Base-by-base conservation (phyloP, 2,113 vertebrate species). In the Sorex fumeus region DNA sequence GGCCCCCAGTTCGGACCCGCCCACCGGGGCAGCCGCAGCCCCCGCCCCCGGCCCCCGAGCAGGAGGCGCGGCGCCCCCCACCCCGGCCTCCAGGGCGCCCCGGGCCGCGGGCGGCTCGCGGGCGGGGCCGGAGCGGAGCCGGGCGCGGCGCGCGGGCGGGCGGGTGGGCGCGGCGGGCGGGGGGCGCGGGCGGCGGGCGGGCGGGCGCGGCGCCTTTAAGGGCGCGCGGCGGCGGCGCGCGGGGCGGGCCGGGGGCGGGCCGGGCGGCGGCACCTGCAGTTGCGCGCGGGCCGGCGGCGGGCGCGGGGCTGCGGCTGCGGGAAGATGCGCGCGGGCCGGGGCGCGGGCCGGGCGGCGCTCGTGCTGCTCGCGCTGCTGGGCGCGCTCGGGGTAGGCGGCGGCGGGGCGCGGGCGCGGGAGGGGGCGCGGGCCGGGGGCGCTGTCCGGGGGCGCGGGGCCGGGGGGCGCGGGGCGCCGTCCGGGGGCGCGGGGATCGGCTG, bases 261-360 rank as follows among this genome's bases (percentile, higher is more conserved):
- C 30, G 95, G 53, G 95, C 96, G 90, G 94, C 95, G 97, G 96
- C 97, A 98, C 97, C 97, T 97, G 97, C 97, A 95, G 96, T 84
- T 95, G 96, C 96, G 91, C 95, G 96, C 95, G 91, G 78, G 86
- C 27, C 94, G 91, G 92, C 95, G 78, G 90, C 95, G 77, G 91
- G 88, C 70, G 40, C 87, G 84, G 89, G 89, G 88, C 94, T 62
- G 84, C 94, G 47, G 57, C 57, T 60, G 57, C 57, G 97, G 89
- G 94, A 97, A 85, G 40, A 97, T 97, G 97, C 88, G 92, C 60
- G 36, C 77, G 84, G 95, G 95, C 90, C 86, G 50, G 12, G 60
- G 92, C 57, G 57, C 57, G 57, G 18, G n/a, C n/a, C n/a, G n/a
- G n/a, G n/a, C n/a, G n/a, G n/a, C n/a, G n/a, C n/a, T n/a, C n/a